Conservation (phyloP, 2,797 vertebrate species). For the Arctocebus calabarensis region DNA sequence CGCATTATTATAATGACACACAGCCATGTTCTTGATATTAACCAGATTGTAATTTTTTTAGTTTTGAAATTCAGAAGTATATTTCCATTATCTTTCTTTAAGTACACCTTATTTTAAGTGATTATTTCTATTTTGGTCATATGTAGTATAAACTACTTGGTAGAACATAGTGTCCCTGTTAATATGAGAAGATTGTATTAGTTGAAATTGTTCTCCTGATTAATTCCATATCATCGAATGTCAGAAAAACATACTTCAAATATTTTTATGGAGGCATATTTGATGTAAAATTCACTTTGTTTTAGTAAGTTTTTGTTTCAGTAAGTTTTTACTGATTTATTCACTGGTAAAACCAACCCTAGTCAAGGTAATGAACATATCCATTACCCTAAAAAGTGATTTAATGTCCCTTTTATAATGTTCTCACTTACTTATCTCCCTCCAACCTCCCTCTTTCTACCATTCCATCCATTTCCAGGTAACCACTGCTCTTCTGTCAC, state of each 20-base stretch:
- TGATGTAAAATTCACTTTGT: neutral
- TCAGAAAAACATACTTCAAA: slow-evolving; percentile 20
- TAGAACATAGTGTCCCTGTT: neutral
- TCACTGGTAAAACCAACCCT: neutral
- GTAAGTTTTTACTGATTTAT: neutral
- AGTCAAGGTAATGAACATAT: neutral
- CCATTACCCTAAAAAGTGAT: neutral
- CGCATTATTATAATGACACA: neutral
- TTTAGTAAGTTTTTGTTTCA: neutral
- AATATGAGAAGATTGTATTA: neutral
- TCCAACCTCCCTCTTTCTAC: neutral
- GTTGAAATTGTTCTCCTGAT: neutral
- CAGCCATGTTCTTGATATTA: neutral
- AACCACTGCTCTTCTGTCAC: neutral
- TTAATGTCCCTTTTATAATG: neutral
- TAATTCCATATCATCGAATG: neutral
- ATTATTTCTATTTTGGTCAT: neutral
- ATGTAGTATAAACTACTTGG: neutral
- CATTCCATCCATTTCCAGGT: neutral
- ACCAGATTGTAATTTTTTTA: neutral
- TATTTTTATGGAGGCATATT: neutral
- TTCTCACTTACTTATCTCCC: neutral
- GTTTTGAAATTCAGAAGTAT: neutral
- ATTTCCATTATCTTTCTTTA: neutral
- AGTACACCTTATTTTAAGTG: neutral